Evolutionary conservation across 2,797 vertebrate genomes (phyloP).

Genomic region (Coranthus polyacanthus): DNA sequence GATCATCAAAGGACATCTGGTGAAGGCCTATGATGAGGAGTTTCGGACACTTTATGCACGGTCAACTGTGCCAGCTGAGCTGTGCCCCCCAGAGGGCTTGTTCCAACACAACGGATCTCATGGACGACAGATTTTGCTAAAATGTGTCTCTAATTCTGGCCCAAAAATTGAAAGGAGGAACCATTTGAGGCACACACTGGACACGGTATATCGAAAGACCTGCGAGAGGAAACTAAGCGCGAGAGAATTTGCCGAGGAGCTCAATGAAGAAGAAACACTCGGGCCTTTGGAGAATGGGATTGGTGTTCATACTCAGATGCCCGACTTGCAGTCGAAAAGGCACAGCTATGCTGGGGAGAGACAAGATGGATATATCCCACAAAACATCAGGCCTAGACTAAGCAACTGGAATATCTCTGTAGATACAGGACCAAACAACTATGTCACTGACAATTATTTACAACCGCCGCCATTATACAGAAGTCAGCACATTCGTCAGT

Average conservation of each 20-base stretch:
- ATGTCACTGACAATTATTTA: conserved; percentile 79
- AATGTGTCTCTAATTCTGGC: conserved; percentile 82
- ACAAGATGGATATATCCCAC: conserved; percentile 82
- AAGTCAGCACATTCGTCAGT: conserved; percentile 86
- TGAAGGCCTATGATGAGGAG: conserved; percentile 96
- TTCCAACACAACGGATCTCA: conserved; percentile 80
- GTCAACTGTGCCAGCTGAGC: conserved; percentile 86
- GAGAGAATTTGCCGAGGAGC: conserved; percentile 72
- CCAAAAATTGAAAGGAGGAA: conserved; percentile 85
- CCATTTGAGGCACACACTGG: conserved; percentile 87
- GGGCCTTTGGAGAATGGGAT: conserved; percentile 79
- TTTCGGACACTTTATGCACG: conserved; percentile 95
- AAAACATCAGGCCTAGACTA: conserved; percentile 74
- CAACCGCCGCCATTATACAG: conserved; percentile 82
- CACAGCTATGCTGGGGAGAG: conserved; percentile 97
- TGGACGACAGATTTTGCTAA: conserved; percentile 80
- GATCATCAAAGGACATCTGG: conserved; percentile 94
- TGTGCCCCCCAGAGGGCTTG: conserved; percentile 82
- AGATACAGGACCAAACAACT: conserved; percentile 78
- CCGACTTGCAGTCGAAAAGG: conserved; percentile 88
- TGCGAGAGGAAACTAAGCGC: conserved; percentile 82
- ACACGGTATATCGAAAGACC: conserved; percentile 87
- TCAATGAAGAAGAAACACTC: conserved; percentile 78
- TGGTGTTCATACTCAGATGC: conserved; percentile 77
- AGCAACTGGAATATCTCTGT: conserved; percentile 89